A percentile compares a stretch with the other conserved stretches of the same genome.
phyloP scores from a whole-genome alignment of 2,888 invertebrate genomes.

The Beris chalybata region DNA sequence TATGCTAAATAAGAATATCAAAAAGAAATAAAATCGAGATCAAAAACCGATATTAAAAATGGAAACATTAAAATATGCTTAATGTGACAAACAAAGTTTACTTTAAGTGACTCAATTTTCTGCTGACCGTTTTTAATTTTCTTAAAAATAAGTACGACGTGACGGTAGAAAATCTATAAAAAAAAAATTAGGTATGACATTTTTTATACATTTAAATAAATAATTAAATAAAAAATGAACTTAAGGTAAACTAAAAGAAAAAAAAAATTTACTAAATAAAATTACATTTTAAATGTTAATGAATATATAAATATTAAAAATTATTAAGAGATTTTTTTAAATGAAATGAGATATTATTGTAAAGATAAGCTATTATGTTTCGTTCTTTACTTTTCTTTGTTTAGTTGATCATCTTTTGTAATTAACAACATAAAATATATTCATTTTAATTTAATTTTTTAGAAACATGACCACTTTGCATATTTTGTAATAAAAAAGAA shows the following conservation, averaged over 20 bases:
- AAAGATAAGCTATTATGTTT: constrained; percentile 21
- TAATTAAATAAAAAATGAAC: constrained; percentile 30
- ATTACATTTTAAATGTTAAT: constrained; percentile 34
- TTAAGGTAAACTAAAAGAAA: constrained; percentile 19
- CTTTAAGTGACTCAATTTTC: constrained; percentile 22
- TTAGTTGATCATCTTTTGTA: too few species aligned
- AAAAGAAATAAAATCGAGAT: constrained; percentile 9
- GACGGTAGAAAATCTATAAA: constrained; percentile 27
- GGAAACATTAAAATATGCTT: constrained; percentile 14
- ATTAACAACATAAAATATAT: too few species aligned
- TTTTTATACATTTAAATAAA: constrained; percentile 34
- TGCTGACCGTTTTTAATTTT: constrained; percentile 19
- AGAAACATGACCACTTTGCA: constrained; percentile 18
- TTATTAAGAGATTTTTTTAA: constrained; percentile 24
- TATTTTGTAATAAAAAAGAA: constrained; percentile 22
- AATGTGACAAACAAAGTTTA: constrained; percentile 31
- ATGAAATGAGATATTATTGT: constrained; percentile 25
- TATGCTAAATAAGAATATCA: constrained; percentile 8
- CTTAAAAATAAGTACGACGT: constrained; percentile 22
- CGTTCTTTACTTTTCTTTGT: not conserved
- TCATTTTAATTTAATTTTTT: constrained; percentile 7
- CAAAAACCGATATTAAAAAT: constrained; percentile 10
- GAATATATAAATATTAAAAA: constrained; percentile 30
- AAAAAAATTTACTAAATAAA: constrained; percentile 25
- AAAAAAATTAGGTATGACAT: constrained; percentile 33